These are phyloP conservation scores for Siderastrea siderea DNA, from an alignment of 92 coral and sea anemone species.

Conservation along the genomic window DNA sequence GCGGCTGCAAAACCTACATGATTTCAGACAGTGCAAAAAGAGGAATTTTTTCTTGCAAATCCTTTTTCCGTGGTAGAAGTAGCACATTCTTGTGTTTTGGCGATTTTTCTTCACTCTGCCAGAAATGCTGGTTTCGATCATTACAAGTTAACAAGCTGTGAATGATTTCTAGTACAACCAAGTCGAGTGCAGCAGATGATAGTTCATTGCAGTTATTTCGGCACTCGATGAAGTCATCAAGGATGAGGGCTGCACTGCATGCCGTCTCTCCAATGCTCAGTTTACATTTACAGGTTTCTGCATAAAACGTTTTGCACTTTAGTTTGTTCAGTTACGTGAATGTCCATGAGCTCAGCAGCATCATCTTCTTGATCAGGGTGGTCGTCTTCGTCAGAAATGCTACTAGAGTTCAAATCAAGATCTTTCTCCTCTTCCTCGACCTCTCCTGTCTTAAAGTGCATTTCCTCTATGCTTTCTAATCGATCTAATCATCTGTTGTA, in stretches of 20 bases:
- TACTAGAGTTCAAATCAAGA: neutral
- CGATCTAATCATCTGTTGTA: conserved; percentile 14
- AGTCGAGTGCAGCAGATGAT: neutral
- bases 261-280: conserved; percentile 5
- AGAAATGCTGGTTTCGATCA: conserved; percentile 21
- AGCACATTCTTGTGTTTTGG: conserved; percentile 7
- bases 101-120: conserved; percentile 21
- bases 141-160: conserved; percentile 11
- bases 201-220: conserved; percentile 26
- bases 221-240: conserved; percentile 1
- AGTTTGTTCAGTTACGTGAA: conserved; percentile 13
- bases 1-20: conserved; percentile 6
- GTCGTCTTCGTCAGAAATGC: neutral
- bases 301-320: conserved; percentile 32
- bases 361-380: no score
- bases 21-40: conserved; percentile 8
- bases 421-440: neutral
- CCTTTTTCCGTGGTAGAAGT: conserved; percentile 19
- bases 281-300: conserved; percentile 46
- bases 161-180: no score
- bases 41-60: conserved; percentile 4
- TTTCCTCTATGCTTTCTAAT: neutral
- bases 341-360: no score
- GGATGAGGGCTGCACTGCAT: conserved; percentile 28
- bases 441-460: neutral